A percentile compares a stretch with the other conserved stretches of the same genome.
These are phyloP conservation scores for Drosophila anomalata DNA, from an alignment of 2,888 invertebrate species.

Conservation along the genomic window DNA sequence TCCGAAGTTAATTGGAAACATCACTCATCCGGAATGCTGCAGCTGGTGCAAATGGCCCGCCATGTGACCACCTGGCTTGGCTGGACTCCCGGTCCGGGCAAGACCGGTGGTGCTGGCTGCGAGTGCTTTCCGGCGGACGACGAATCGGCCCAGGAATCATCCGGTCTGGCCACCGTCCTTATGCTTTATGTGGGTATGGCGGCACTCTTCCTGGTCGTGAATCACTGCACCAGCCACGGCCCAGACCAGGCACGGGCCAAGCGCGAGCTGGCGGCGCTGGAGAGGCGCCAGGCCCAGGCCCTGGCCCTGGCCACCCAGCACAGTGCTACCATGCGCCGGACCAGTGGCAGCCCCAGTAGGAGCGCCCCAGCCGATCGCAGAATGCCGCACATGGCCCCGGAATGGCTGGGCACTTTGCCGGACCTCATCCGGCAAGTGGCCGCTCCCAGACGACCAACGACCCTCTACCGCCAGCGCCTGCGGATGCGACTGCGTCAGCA, in stretches of 20 bases:
- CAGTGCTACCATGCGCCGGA: neutral
- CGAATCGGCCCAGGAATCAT: slow-evolving; percentile 31
- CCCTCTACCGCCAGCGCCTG: neutral
- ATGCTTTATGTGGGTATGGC: slow-evolving; percentile 34
- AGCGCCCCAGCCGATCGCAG: neutral
- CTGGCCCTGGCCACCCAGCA: neutral
- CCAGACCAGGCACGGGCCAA: neutral
- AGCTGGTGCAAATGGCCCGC: slow-evolving; percentile 23
- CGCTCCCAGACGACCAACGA: neutral
- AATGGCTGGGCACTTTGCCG: slow-evolving; percentile 4
- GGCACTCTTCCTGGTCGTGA: slow-evolving; percentile 22
- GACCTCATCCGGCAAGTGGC: slow-evolving; percentile 8
- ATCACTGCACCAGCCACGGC: slow-evolving; percentile 12
- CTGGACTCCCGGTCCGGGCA: neutral
- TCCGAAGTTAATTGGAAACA: neutral
- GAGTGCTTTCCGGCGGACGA: neutral
- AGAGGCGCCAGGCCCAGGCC: slow-evolving; percentile 7
- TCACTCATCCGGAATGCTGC: slow-evolving; percentile 6
- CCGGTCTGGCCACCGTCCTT: slow-evolving; percentile 40
- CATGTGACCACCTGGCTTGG: slow-evolving; percentile 19
- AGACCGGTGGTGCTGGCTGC: neutral
- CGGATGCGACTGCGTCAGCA: slow-evolving; percentile 11
- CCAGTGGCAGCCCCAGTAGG: neutral
- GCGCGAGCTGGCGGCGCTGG: neutral
- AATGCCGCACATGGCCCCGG: neutral